Evolutionary conservation across 2,888 invertebrate species (phyloP), one percentile per base, ranked within the genome.

Genomic region (Drosophila cognata): DNA sequence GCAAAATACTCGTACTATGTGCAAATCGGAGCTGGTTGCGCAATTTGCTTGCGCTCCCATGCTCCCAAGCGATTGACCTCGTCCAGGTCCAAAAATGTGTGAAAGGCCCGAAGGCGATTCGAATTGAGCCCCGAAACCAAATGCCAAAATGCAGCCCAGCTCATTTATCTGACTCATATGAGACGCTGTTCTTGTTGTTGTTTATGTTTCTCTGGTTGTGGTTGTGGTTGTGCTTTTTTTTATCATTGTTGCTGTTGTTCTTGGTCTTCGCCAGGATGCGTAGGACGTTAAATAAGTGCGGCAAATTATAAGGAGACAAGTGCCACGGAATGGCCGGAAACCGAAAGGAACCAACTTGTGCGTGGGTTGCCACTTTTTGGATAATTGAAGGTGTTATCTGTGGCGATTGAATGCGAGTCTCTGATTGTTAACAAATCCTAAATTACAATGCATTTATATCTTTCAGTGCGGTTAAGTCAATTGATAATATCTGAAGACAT

Each of bases 231-330:
- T 50, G 29, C 18, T 58, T 60, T 31, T 29, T 71, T 62, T 29
- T 21, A 38, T 63, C 63, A 50, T 52, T 56, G 41, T 59, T 51
- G 41, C 29, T 58, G 51, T 52, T 65, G 33, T 61, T 68, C 58
- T 41, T n/a, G 31, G 31, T 58, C 25, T 43, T 65, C 21, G 59
- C 41, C 57, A 48, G 70, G 71, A 70, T 86, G 85, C 85, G 85
- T 85, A 87, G 85, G 89, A 36, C 43, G 87, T 59, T 85, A 85
- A 85, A 85, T 85, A 89, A 85, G 89, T 89, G 85, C 85, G 76
- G 82, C 84, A 85, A 85, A 85, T 85, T 85, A 85, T 88, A 86
- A 84, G 84, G 79, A 76, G 82, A 85, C 85, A 85, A 85, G 85
- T 85, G 85, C 75, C 75, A 65, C 21, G 21, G 55, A 41, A 63